A percentile compares a stretch with the other conserved stretches of the same genome.
These are phyloP conservation scores for Danaus plexippus DNA, from an alignment of 1,140 invertebrate genomes.

Conservation along the genomic window DNA sequence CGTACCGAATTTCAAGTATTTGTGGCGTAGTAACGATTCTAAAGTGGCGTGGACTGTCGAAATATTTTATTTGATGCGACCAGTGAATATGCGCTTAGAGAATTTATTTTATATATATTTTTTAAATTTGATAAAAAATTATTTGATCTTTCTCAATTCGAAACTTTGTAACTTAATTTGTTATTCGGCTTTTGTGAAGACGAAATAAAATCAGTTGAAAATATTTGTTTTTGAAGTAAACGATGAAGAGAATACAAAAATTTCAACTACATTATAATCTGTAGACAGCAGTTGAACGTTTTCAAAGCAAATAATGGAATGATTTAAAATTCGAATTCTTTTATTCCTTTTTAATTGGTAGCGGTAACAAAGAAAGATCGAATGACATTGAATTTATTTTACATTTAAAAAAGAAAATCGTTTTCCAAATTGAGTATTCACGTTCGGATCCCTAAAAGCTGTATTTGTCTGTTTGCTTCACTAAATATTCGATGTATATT, in stretches of 20 bases:
- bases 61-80: slow-evolving; percentile 11
- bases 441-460: slow-evolving; percentile 18
- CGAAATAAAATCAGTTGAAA: no score
- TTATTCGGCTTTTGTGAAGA: no score
- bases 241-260: no score
- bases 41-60: slow-evolving; percentile 12
- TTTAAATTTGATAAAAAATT: no score
- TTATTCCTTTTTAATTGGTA: slow-evolving; percentile 47
- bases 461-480: slow-evolving; percentile 23
- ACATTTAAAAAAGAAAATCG: slow-evolving; percentile 30
- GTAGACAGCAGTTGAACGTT: no score
- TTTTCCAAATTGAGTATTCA: slow-evolving; percentile 25
- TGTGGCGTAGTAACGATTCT: slow-evolving; percentile 8
- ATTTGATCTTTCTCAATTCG: no score
- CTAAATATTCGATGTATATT: background rate
- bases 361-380: slow-evolving; percentile 37
- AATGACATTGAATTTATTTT: slow-evolving; percentile 28
- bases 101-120: no score
- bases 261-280: no score
- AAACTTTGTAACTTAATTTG: no score
- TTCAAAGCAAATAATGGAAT: slow-evolving; percentile 2
- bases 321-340: slow-evolving; percentile 15
- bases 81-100: no score
- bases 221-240: no score
- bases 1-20: slow-evolving; percentile 44